Base-by-base conservation (phyloP, 2,113 vertebrate species). In the Baryphthengus martii region DNA sequence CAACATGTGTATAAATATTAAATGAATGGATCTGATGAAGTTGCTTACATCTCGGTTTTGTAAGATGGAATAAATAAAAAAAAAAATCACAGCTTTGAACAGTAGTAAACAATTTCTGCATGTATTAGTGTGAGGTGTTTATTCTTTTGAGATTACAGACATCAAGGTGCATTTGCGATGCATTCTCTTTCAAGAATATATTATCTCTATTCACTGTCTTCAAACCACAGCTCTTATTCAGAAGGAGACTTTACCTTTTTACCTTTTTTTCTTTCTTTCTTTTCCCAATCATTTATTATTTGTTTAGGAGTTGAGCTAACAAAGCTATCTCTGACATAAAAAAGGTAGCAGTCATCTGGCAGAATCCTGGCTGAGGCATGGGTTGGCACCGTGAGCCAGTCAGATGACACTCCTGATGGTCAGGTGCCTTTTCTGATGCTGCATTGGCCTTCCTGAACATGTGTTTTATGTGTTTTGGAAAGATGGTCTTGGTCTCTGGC, bases 1-100 rank as follows among this genome's bases (percentile, higher is more conserved):
- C 75, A 67, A 25, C 6, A 1, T 63, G 25, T 90, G 59, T 93
- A 59, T 90, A 90, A 96, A 86, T 95, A 86, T 80, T 80, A 90
- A 84, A 90, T 74, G 55, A 92, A 55, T 89, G 72, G 24, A 71
- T 86, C 39, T 90, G 79, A 58, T 94, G 49, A 62, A 88, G 62
- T 62, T 77, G 68, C 76, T 86, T 55, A 50, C 68, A 47, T 40
- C 16, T 90, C 75, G 88, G 31, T 82, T 79, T 82, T 92, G 74
- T 58, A 77, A 77, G 72, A 66, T 80, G 50, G 75, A 92, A 90
- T 94, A 90, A 90, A 91, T 78, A n/a, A 95, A 76, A 70, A 83
- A 65, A 91, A 72, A 86, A 44, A 23, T 72, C 67, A 73, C 1
- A 5, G 59, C 85, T 92, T 77, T 96, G 75, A 94, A 70, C 25